Evolutionary conservation across 2,797 vertebrate species (phyloP).

Genomic region (Nyctibius grandis): DNA sequence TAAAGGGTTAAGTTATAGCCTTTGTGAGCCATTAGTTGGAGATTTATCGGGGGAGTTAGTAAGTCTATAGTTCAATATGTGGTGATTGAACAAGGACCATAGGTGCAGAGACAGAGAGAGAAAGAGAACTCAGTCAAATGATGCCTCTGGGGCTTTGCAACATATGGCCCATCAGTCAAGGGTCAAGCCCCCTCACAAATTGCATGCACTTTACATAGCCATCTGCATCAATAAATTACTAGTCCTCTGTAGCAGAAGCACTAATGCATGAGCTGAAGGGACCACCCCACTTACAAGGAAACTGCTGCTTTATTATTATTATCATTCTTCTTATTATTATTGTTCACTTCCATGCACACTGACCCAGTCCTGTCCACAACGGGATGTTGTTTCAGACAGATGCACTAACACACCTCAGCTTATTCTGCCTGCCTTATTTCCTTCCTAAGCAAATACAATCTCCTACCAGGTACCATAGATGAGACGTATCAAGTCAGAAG

Average conservation of each 20-base stretch:
- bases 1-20: constrained; percentile 85
- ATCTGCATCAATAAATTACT: constrained; percentile 85
- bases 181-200: constrained; percentile 88
- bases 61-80: constrained; percentile 77
- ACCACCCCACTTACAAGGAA: constrained; percentile 65
- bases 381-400: neutral
- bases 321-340: neutral
- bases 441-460: neutral
- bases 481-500: neutral
- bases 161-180: constrained; percentile 85
- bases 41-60: constrained; percentile 84
- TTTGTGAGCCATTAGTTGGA: constrained; percentile 81
- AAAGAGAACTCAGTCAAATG: constrained; percentile 76
- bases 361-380: neutral
- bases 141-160: constrained; percentile 76
- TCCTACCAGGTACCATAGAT: neutral
- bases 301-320: constrained; percentile 48
- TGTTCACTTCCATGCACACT: neutral
- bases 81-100: constrained; percentile 76
- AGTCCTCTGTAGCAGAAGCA: constrained; percentile 56
- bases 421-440: neutral
- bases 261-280: constrained; percentile 70
- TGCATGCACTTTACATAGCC: constrained; percentile 88
- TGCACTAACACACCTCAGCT: neutral
- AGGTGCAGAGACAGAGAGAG: constrained; percentile 72